Conservation (phyloP, 53 echinoderm and acorn worm genomes). For the Hippasteria phrygiana region DNA sequence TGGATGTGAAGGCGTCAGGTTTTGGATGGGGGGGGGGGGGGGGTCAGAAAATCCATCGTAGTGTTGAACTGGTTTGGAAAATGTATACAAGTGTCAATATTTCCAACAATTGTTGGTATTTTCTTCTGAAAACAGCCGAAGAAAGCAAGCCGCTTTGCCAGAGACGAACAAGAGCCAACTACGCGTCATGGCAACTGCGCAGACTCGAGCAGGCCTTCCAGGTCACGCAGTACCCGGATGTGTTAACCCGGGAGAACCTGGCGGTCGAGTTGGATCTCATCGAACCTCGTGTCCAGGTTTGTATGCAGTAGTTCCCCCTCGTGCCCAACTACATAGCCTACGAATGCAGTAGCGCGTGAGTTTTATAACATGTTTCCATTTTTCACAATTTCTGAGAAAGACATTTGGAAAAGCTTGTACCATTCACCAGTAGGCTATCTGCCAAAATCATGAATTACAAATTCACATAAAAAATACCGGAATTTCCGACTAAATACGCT, state of each 20-base stretch:
- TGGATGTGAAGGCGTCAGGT: no score
- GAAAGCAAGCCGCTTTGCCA: conserved; percentile 63
- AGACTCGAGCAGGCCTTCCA: conserved; percentile 89
- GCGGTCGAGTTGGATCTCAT: conserved; percentile 88
- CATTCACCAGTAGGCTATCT: no score
- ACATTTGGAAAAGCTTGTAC: no score
- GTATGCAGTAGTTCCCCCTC: not conserved
- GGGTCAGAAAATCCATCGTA: no score
- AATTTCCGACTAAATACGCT: no score
- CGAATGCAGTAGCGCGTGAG: not conserved
- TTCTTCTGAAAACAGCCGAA: not conserved
- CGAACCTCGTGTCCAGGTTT: conserved; percentile 93
- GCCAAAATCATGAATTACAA: no score
- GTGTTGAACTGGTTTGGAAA: no score
- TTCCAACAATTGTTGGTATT: not conserved
- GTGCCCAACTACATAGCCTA: not conserved
- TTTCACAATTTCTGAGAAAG: no score
- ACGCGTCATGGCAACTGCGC: conserved; percentile 84
- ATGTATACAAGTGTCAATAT: no score
- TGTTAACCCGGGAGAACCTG: conserved; percentile 90
- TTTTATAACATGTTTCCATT: no score
- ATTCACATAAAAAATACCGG: no score
- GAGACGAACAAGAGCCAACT: conserved; percentile 89
- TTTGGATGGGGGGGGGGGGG: no score
- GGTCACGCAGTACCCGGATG: conserved; percentile 90